Evolutionary conservation across 2,113 vertebrate species (phyloP).

Genomic region (Diphyllodes magnificus): DNA sequence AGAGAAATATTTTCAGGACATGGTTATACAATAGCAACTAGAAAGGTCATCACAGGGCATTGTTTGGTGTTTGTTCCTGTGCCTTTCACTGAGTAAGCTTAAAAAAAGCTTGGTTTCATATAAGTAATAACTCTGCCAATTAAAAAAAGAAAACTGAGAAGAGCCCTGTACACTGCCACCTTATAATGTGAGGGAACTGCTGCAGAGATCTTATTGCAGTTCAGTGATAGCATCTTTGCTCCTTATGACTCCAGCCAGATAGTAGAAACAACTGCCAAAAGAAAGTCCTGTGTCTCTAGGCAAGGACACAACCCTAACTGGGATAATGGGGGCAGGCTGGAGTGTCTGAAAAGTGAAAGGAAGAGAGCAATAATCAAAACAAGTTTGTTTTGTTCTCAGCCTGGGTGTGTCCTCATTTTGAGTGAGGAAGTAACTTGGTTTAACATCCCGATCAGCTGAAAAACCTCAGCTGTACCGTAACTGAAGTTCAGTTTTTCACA

Average conservation of each 20-base stretch:
- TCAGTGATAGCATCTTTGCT: background rate
- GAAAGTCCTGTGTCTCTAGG: background rate
- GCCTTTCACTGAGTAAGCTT: conserved; percentile 8
- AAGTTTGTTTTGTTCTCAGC: conserved; percentile 48
- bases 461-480: background rate
- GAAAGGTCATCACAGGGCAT: background rate
- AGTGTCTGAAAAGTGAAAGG: conserved; percentile 43
- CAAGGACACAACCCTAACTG: conserved; percentile 4
- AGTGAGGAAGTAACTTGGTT: conserved; percentile 35
- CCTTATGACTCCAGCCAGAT: background rate
- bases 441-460: conserved; percentile 47
- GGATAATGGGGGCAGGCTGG: background rate
- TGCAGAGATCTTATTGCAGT: conserved; percentile 15
- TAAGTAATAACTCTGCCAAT: conserved; percentile 12
- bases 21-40: background rate
- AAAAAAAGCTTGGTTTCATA: background rate
- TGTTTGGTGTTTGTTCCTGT: background rate
- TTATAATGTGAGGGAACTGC: background rate
- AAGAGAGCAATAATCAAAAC: conserved; percentile 31
- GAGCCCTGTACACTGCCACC: background rate
- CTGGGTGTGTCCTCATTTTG: conserved; percentile 14
- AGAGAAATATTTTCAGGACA: background rate
- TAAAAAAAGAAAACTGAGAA: conserved; percentile 26
- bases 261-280: conserved; percentile 24
- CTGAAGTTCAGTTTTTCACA: conserved; percentile 26